A percentile compares a stretch with the other conserved stretches of the same genome.
phyloP scores from a whole-genome alignment of 2,113 vertebrate species.

The Neoarius graeffei region DNA sequence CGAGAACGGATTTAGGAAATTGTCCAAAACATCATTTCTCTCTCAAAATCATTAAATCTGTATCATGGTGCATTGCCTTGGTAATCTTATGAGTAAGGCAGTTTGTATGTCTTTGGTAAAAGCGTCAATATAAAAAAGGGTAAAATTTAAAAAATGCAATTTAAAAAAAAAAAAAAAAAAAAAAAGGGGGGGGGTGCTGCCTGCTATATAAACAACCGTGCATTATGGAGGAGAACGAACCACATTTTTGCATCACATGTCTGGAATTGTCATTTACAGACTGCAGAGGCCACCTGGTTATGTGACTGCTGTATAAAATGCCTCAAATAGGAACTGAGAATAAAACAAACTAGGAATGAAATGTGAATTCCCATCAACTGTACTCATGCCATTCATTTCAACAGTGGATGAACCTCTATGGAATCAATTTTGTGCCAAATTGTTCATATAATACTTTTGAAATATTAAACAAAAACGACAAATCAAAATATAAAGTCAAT shows the following conservation, averaged over 20 bases:
- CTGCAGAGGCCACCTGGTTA: background rate
- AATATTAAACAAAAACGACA: no score
- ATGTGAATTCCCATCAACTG: background rate
- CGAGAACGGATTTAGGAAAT: background rate
- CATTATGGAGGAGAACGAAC: background rate
- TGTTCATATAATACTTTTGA: no score
- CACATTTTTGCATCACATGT: background rate
- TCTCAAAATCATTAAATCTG: background rate
- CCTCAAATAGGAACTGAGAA: background rate
- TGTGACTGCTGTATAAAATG: background rate
- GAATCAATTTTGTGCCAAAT: no score
- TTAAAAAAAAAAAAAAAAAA: background rate
- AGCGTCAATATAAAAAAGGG: background rate
- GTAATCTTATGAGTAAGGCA: no score
- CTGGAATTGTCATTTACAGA: background rate
- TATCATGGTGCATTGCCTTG: background rate
- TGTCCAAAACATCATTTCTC: background rate
- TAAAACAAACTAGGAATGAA: background rate
- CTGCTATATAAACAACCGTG: background rate
- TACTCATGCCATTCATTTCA: background rate
- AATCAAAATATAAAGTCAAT: no score
- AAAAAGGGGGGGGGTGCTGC: no score
- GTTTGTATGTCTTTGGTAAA: background rate
- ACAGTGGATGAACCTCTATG: background rate
- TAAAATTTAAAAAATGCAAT: background rate